Evolutionary conservation across 2,888 invertebrate genomes (phyloP), one percentile per base, ranked within the genome.

Genomic region (Lasioglossum figueresi): DNA sequence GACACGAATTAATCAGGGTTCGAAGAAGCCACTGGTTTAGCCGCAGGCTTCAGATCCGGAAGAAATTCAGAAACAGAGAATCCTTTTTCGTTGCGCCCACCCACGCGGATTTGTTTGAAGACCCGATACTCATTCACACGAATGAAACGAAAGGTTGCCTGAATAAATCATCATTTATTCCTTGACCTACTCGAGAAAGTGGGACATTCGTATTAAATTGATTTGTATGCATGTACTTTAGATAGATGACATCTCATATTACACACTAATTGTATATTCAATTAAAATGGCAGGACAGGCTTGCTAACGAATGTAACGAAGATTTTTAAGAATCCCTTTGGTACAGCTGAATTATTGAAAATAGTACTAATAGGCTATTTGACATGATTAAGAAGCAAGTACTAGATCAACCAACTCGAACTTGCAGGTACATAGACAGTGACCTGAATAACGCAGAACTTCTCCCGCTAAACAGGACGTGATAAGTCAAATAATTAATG

Each of bases 1-100:
- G 79, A 79, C 85, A 19, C 83, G 82, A 76, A 89, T 91, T 90
- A 91, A 91, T 91, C 82, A 76, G 84, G 52, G 72, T 81, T 80
- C 82, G 80, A 73, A 66, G 86, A 84, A 87, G 72, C 86, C 90
- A 43, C 66, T 45, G 52, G 56, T 12, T 31, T 52, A 78, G 45
- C 40, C 40, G n/a, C 43, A 23, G 16, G 27, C n/a, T 27, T 76
- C 76, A 40, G 3, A 23, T 34, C 14, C 68, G 27, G n/a, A 37
- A 75, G 81, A 78, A 79, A 81, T 84, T 75, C 75, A 71, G 43
- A 73, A 66, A 66, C 66, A 3, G 34, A 19, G 34, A 34, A 23
- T 23, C 34, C 34, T 66, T 37, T 16, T 3, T 0, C 19, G 66
- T 23, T 19, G 34, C 23, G 66, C 10, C 66, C 66, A 37, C 66